phyloP scores from a whole-genome alignment of 1,140 invertebrate species.

The Amphibalanus amphitrite region DNA sequence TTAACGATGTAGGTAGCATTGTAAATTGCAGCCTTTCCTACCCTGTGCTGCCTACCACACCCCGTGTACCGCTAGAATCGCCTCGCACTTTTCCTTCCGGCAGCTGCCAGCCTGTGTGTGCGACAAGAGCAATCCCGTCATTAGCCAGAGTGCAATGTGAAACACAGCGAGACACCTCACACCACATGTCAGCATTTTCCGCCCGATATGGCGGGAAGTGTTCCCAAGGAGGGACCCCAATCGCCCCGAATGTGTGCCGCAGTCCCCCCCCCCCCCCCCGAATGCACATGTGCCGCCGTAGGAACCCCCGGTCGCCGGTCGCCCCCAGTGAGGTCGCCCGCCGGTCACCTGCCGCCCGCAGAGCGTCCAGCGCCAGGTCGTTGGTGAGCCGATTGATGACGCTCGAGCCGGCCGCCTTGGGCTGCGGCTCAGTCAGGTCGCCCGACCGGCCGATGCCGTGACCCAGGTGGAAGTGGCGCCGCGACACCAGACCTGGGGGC shows the following conservation, averaged over 20 bases:
- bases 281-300: slow-evolving; percentile 38
- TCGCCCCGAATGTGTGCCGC: neutral
- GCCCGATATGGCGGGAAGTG: too few species aligned
- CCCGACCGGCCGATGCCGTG: slow-evolving; percentile 78
- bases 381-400: slow-evolving; percentile 62
- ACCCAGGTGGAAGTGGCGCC: slow-evolving; percentile 49
- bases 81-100: too few species aligned
- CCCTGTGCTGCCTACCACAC: too few species aligned
- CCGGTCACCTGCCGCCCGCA: slow-evolving; percentile 40
- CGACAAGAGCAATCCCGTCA: too few species aligned
- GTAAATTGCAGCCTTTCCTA: too few species aligned
- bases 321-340: slow-evolving; percentile 30
- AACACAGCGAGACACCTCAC: too few species aligned
- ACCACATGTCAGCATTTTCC: too few species aligned
- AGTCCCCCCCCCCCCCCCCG: neutral
- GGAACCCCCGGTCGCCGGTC: slow-evolving; percentile 55
- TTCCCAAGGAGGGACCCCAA: slow-evolving; percentile 4
- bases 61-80: too few species aligned
- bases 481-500: slow-evolving; percentile 42
- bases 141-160: too few species aligned
- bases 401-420: slow-evolving; percentile 73
- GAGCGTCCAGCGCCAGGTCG: slow-evolving; percentile 47
- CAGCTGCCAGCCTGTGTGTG: too few species aligned
- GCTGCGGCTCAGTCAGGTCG: slow-evolving; percentile 65
- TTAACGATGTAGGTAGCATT: too few species aligned